Base-by-base conservation (phyloP, 2,888 invertebrate species). In the Pollenia labialis region DNA sequence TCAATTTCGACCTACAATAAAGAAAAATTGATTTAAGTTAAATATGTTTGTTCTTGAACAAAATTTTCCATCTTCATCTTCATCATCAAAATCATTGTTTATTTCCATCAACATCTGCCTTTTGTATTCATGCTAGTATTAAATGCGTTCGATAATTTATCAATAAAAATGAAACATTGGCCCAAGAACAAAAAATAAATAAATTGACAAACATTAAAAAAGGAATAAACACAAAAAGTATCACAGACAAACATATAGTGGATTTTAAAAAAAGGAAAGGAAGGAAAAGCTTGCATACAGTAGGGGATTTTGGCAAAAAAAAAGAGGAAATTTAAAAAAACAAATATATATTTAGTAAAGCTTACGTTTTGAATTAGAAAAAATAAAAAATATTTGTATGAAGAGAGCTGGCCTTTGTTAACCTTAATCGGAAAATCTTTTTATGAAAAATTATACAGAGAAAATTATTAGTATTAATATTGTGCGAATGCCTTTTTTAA, bases 1-100 rank as follows among this genome's bases (percentile, higher is more conserved):
- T 97, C 97, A 89, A 97, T 95, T 93, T 98, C 97, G 88, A 97
- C 97, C 98, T 98, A 94, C 56, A 94, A 92, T 93, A 58, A 66
- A 18, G 48, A 23, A 77, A 77, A 64, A 79, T 85, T 71, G 42
- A 56, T 77, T 84, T 14, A 86, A 83, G 58, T 64, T 42, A 71
- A 64, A 16, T 50, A 32, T 42, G 23, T 58, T 42, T 48, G 42
- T 54, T 48, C 23, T 23, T 23, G 23, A 23, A 23, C 11, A 72
- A 56, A n/a, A 58, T 9, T 58, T 11, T 32, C 2, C 6, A n/a
- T n/a, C n/a, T 3, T 76, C 50, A 16, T 48, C 18, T 23, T 23
- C 23, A 23, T 50, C 16, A n/a, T 52, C 14, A 56, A 42, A 42
- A 79, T 46, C n/a, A 52, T 52, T 12, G 2, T 1, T 14, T 23